phyloP scores from a whole-genome alignment of 2,797 vertebrate genomes.

The Dipus sagitta region DNA sequence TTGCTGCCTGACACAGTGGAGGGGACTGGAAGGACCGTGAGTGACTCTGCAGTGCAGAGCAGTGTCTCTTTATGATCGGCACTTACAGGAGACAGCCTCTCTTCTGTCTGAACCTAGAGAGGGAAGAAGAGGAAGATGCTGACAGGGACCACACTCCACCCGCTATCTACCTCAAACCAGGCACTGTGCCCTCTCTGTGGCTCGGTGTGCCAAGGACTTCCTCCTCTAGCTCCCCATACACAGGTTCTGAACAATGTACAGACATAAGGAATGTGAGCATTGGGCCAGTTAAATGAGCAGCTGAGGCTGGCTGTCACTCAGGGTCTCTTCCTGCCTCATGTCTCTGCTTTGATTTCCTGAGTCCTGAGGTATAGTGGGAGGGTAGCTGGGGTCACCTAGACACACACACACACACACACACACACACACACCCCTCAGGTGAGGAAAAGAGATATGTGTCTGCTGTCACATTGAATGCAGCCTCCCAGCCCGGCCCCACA shows the following conservation, averaged over 20 bases:
- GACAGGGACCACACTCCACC: background rate
- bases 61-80: background rate
- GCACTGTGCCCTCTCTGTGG: background rate
- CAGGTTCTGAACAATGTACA: background rate
- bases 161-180: background rate
- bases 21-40: background rate
- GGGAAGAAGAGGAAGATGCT: too few species aligned
- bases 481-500: background rate
- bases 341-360: background rate
- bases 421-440: background rate
- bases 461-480: constrained; percentile 9
- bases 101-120: background rate
- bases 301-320: too few species aligned
- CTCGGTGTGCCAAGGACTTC: background rate
- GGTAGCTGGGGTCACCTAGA: background rate
- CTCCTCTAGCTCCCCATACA: background rate
- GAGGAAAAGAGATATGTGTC: background rate
- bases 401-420: background rate
- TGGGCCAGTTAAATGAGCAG: background rate
- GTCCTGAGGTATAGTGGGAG: background rate
- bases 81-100: background rate
- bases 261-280: background rate
- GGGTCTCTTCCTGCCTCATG: background rate
- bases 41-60: background rate
- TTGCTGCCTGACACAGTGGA: background rate